A percentile compares a stretch with the other conserved stretches of the same genome.
Evolutionary conservation across 1,140 invertebrate species (phyloP).

Genomic region (Paraescarpia echinospica): DNA sequence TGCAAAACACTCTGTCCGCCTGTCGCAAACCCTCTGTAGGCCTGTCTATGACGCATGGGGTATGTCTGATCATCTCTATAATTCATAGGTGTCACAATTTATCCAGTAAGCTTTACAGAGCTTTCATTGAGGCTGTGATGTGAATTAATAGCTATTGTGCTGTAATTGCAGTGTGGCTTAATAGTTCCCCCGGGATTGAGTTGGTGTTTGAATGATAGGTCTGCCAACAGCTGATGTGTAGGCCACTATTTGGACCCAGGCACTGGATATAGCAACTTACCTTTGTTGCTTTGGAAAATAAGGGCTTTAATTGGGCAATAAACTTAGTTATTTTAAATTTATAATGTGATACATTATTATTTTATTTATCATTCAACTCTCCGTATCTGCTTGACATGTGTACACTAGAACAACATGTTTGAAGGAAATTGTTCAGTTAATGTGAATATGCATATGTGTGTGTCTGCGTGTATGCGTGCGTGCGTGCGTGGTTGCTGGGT

Average conservation of each 20-base stretch:
- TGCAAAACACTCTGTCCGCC: neutral
- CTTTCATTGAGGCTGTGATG: neutral
- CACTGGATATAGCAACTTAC: neutral
- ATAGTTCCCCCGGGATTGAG: neutral
- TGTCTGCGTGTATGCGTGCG: neutral
- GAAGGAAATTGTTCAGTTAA: neutral
- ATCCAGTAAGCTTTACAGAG: neutral
- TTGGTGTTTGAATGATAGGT: neutral
- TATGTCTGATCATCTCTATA: too few species aligned
- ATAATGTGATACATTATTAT: too few species aligned
- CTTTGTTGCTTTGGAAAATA: neutral
- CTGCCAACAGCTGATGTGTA: neutral
- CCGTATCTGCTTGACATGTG: neutral
- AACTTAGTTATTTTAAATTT: neutral
- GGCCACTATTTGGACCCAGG: neutral
- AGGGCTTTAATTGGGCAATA: neutral
- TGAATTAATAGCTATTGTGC: neutral
- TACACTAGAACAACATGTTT: neutral
- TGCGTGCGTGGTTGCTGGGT: neutral
- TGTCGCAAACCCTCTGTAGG: neutral
- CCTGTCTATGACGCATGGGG: too few species aligned
- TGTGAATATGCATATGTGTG: neutral
- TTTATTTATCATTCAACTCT: too few species aligned
- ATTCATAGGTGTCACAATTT: too few species aligned
- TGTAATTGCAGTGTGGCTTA: neutral